Conservation (phyloP, 2,888 invertebrate species). For the Dioctria rufipes region DNA sequence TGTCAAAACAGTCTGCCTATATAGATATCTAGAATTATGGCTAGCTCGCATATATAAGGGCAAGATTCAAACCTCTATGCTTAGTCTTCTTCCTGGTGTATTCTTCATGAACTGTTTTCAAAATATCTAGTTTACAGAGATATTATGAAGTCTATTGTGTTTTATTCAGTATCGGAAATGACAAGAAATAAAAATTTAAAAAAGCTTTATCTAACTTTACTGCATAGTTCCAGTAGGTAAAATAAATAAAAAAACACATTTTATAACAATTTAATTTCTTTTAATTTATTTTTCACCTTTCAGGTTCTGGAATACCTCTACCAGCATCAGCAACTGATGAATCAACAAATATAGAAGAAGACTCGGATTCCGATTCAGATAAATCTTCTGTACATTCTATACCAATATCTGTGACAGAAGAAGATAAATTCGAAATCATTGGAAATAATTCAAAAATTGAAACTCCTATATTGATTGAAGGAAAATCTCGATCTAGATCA, state of each 20-base stretch:
- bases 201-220: too few species aligned
- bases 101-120: too few species aligned
- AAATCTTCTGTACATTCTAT: conserved; percentile 68
- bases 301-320: conserved; percentile 30
- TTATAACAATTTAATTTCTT: not conserved
- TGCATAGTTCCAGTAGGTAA: too few species aligned
- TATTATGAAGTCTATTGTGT: too few species aligned
- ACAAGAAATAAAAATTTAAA: too few species aligned
- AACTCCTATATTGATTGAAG: not conserved
- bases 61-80: too few species aligned
- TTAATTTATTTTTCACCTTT: not conserved
- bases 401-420: conserved; percentile 69
- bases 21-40: too few species aligned
- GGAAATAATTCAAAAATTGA: conserved; percentile 59
- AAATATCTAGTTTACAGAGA: too few species aligned
- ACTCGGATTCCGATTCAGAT: conserved; percentile 64
- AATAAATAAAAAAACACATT: not conserved
- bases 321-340: conserved; percentile 23
- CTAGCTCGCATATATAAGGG: too few species aligned
- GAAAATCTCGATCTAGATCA: conserved; percentile 54
- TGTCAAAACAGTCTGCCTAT: too few species aligned
- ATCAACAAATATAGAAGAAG: conserved; percentile 51
- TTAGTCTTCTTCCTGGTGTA: too few species aligned
- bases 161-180: too few species aligned
- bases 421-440: conserved; percentile 64